Percentiles rank a stretch among this genome's conserved stretches.
These are phyloP conservation scores for Epinephelus fuscoguttatus DNA, from an alignment of 2,113 vertebrate species.

Conservation along the genomic window DNA sequence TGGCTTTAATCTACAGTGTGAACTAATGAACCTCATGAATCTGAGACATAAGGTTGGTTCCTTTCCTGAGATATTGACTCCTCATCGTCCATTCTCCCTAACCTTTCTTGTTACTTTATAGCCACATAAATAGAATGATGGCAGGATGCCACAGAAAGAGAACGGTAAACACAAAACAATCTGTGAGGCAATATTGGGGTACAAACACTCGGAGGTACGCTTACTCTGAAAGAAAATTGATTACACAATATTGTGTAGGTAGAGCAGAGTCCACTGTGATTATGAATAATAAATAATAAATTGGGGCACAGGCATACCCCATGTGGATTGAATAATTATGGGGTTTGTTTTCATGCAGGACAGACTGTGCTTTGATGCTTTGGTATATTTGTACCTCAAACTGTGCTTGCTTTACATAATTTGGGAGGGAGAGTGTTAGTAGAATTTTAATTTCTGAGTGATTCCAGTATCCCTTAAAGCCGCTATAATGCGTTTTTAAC, in stretches of 20 bases:
- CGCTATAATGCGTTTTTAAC: too few relatives aligned
- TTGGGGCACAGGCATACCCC: not conserved
- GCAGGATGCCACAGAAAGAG: constrained; percentile 52
- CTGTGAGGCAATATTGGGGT: not conserved
- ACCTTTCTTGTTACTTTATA: not conserved
- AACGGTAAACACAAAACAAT: constrained; percentile 15
- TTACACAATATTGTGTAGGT: not conserved
- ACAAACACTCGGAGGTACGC: not conserved
- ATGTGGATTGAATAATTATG: constrained; percentile 10
- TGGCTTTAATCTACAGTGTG: constrained; percentile 46
- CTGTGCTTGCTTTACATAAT: constrained; percentile 10
- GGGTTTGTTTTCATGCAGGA: constrained; percentile 27
- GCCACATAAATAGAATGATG: constrained; percentile 8
- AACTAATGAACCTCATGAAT: constrained; percentile 29
- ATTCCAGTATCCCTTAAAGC: not conserved
- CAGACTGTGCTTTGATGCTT: constrained; percentile 26
- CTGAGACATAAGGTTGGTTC: not conserved
- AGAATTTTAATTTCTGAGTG: constrained; percentile 6
- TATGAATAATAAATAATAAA: constrained; percentile 34
- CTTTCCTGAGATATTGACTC: constrained; percentile 4
- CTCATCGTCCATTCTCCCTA: not conserved
- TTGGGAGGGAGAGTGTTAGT: not conserved
- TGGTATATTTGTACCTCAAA: constrained; percentile 26
- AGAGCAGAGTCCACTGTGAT: not conserved
- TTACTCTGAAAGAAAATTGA: not conserved